phyloP scores from a whole-genome alignment of 2,888 invertebrate genomes.

The Rhamnusium bicolor region DNA sequence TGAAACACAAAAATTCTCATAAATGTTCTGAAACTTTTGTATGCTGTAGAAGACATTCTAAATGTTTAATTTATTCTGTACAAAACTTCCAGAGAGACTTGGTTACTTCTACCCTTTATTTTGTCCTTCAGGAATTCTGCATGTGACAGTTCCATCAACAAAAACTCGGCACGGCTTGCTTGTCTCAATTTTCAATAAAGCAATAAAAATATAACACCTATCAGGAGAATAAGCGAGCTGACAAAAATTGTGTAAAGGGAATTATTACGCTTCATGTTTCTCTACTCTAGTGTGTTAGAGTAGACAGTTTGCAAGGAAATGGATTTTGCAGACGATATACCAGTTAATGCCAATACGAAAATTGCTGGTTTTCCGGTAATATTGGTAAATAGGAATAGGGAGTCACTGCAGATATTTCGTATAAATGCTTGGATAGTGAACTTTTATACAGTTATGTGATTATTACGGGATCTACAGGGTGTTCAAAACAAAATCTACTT shows the following conservation, averaged over 20 bases:
- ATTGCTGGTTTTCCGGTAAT: background rate
- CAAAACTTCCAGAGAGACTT: background rate
- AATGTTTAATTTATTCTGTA: slow-evolving; percentile 21
- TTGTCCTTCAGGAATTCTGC: slow-evolving; percentile 14
- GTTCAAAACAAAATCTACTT: too few relatives aligned
- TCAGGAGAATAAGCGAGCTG: slow-evolving; percentile 10
- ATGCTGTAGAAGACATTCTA: background rate
- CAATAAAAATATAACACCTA: slow-evolving; percentile 14
- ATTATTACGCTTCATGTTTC: slow-evolving; percentile 20
- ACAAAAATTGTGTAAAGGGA: slow-evolving; percentile 5
- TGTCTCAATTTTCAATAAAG: slow-evolving; percentile 28
- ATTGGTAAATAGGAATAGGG: background rate
- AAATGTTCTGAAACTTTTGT: slow-evolving; percentile 6
- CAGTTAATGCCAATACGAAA: background rate
- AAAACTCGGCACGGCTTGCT: background rate
- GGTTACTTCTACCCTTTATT: background rate
- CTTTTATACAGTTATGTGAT: too few relatives aligned
- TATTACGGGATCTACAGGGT: too few relatives aligned
- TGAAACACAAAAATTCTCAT: background rate
- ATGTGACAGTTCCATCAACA: slow-evolving; percentile 25
- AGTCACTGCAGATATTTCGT: too few relatives aligned
- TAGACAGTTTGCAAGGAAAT: slow-evolving; percentile 12
- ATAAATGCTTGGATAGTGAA: too few relatives aligned
- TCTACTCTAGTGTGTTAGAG: background rate
- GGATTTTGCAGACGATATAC: background rate